Evolutionary conservation across 2,797 vertebrate genomes (phyloP).

Genomic region (Luscinia luscinia): DNA sequence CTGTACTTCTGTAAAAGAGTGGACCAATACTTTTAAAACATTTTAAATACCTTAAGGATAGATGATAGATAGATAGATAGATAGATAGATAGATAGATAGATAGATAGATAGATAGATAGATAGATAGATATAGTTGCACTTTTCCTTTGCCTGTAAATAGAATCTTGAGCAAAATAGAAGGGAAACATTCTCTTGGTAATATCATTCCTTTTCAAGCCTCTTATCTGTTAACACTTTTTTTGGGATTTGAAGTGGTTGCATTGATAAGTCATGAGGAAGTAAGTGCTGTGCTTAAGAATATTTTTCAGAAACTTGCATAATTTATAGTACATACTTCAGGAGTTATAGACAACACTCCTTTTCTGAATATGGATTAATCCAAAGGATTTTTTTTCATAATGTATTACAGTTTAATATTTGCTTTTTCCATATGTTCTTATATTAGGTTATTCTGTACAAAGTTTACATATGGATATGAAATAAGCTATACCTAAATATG

Average conservation of each 20-base stretch:
- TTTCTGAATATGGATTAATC: not conserved
- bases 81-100: not conserved
- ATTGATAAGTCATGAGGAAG: not conserved
- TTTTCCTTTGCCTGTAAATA: accelerated
- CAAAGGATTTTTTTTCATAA: not conserved
- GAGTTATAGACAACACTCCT: not conserved
- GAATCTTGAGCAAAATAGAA: not conserved
- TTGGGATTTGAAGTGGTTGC: not conserved
- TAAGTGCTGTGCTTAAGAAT: not conserved
- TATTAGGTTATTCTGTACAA: not conserved
- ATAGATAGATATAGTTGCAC: not conserved
- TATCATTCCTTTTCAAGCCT: not conserved
- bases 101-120: not conserved
- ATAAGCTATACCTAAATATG: not conserved
- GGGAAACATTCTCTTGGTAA: not conserved
- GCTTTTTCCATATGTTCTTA: not conserved
- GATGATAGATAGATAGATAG: not conserved
- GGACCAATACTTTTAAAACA: not conserved
- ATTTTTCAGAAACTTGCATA: not conserved
- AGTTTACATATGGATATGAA: not conserved
- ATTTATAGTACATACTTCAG: not conserved
- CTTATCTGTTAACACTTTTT: not conserved
- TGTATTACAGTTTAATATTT: not conserved
- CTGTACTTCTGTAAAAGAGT: not conserved
- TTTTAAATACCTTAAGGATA: not conserved